Percentiles rank a stretch among this genome's conserved stretches.
phyloP scores from a whole-genome alignment of 2,888 invertebrate genomes.

The Drosophila anomalipes region DNA sequence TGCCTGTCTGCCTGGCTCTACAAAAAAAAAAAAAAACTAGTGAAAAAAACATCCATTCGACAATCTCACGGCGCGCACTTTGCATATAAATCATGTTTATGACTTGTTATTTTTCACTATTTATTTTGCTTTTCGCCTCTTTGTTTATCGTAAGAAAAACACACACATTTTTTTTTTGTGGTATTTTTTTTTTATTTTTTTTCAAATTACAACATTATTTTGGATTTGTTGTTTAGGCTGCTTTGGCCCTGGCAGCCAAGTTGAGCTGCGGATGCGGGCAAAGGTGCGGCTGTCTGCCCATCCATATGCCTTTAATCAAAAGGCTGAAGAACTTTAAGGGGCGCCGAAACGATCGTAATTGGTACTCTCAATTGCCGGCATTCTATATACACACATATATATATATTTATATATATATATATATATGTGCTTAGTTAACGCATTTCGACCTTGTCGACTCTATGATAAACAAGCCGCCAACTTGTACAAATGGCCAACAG shows the following conservation, averaged over 20 bases:
- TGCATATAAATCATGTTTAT: slow-evolving; percentile 82
- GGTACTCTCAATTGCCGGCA: slow-evolving; percentile 20
- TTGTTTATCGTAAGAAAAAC: slow-evolving; percentile 66
- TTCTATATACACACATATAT: slow-evolving; percentile 16
- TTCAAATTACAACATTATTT: slow-evolving; percentile 77
- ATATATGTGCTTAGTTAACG: slow-evolving; percentile 49
- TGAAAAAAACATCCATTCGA: slow-evolving; percentile 18
- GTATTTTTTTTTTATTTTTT: background rate
- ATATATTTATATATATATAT: background rate
- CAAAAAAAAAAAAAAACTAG: background rate
- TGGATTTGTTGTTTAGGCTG: slow-evolving; percentile 16
- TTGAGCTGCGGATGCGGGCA: background rate
- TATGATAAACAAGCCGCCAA: slow-evolving; percentile 31
- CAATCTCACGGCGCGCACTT: slow-evolving; percentile 67
- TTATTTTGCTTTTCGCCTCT: slow-evolving; percentile 70
- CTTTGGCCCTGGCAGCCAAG: slow-evolving; percentile 51
- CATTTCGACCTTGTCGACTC: slow-evolving; percentile 47
- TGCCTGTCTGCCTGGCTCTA: background rate
- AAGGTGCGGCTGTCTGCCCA: background rate
- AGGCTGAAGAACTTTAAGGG: slow-evolving; percentile 35
- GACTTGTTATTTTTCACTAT: slow-evolving; percentile 80
- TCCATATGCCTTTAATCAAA: slow-evolving; percentile 11
- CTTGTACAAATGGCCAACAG: slow-evolving; percentile 21
- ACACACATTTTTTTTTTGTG: slow-evolving; percentile 14
- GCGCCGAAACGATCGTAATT: slow-evolving; percentile 25